Conservation (phyloP, 2,113 vertebrate species). For the Megaceryle torquata region DNA sequence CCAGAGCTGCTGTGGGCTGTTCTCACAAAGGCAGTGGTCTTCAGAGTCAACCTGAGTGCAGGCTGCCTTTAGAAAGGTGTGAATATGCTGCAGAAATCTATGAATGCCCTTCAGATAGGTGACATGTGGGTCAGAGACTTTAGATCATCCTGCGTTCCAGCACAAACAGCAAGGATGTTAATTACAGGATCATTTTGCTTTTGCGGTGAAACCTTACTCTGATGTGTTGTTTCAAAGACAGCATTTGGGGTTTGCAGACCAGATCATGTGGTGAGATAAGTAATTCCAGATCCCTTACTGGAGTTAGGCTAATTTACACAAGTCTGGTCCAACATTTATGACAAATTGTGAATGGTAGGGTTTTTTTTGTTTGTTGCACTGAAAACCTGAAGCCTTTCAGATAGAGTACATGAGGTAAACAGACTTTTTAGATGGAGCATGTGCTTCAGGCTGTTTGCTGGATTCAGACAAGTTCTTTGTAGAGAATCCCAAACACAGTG, state of each 20-base stretch:
- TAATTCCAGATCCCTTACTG: background rate
- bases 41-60: background rate
- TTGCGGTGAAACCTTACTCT: background rate
- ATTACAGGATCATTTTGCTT: background rate
- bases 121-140: background rate
- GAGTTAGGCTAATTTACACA: background rate
- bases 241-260: background rate
- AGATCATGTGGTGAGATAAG: background rate
- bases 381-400: background rate
- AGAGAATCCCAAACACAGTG: background rate
- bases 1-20: background rate
- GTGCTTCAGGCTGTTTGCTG: background rate
- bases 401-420: rapidly evolving
- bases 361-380: background rate
- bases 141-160: background rate
- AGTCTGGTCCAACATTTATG: background rate
- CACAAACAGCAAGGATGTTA: background rate
- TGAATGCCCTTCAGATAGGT: background rate
- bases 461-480: background rate
- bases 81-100: background rate
- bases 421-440: background rate
- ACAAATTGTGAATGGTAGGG: background rate
- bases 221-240: background rate
- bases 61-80: background rate
- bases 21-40: background rate